phyloP scores from a whole-genome alignment of 2,797 vertebrate genomes.

The Aulostomus chinensis region DNA sequence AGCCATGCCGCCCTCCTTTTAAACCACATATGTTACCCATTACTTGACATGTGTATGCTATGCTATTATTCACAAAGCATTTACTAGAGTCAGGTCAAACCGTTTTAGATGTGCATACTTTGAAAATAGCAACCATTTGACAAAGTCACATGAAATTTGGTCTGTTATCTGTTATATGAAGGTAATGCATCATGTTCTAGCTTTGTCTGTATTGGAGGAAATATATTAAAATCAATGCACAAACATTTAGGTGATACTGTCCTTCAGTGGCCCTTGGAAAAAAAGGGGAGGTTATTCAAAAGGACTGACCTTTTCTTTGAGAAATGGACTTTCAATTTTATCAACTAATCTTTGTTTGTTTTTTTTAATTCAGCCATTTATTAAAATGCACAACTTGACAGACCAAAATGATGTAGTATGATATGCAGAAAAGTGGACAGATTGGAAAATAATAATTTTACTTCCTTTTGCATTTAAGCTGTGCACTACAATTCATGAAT shows the following conservation, averaged over 20 bases:
- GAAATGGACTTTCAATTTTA: slow-evolving; percentile 11
- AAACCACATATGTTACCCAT: not conserved
- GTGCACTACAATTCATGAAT: slow-evolving; percentile 3
- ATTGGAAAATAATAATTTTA: too few relatives aligned
- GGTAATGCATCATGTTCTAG: slow-evolving; percentile 20
- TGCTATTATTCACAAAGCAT: slow-evolving; percentile 1
- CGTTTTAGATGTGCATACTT: slow-evolving; percentile 40
- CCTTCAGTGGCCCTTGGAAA: slow-evolving; percentile 24
- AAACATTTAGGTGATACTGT: slow-evolving; percentile 31
- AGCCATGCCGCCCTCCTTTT: not conserved
- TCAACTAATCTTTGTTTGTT: slow-evolving; percentile 10
- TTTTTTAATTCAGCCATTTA: slow-evolving; percentile 5
- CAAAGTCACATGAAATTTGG: slow-evolving; percentile 26
- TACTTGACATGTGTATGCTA: too few relatives aligned
- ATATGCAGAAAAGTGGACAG: not conserved
- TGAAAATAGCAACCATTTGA: slow-evolving; percentile 44
- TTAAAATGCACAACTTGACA: slow-evolving; percentile 17
- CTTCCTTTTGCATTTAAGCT: slow-evolving; percentile 28
- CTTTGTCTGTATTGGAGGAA: too few relatives aligned
- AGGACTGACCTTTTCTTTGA: slow-evolving; percentile 41
- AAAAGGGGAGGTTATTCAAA: slow-evolving; percentile 36
- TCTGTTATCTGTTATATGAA: slow-evolving; percentile 16
- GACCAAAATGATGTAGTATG: not conserved
- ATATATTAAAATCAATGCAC: slow-evolving; percentile 54
- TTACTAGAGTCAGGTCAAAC: slow-evolving; percentile 16